phyloP scores from a whole-genome alignment of 2,113 vertebrate species.

The Todiramphus saurophagus region DNA sequence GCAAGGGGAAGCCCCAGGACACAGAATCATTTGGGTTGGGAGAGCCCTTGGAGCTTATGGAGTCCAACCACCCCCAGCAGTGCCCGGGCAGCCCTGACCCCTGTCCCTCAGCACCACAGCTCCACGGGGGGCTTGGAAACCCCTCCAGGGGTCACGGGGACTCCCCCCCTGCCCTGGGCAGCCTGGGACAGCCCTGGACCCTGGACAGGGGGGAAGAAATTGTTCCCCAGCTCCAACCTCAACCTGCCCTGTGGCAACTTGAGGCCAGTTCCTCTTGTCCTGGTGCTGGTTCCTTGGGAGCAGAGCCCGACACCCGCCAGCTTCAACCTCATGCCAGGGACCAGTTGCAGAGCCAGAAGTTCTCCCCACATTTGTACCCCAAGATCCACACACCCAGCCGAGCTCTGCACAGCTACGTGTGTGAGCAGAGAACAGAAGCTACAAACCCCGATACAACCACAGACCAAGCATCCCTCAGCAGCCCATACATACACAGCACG shows the following conservation, averaged over 20 bases:
- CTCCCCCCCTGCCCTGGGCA: no score
- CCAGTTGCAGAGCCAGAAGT: background rate
- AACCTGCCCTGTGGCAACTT: no score
- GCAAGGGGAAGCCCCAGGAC: background rate
- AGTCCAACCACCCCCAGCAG: background rate
- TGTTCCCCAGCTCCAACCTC: no score
- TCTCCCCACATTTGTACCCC: accelerated
- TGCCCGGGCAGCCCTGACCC: background rate
- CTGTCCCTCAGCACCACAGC: no score
- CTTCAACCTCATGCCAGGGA: background rate
- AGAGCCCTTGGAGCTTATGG: background rate
- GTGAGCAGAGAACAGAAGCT: background rate
- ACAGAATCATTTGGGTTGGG: background rate
- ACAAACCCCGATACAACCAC: accelerated
- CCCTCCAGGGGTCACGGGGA: no score
- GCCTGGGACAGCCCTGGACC: no score
- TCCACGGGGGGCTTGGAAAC: no score
- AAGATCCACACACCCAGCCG: accelerated
- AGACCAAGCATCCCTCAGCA: accelerated
- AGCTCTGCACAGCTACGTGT: background rate
- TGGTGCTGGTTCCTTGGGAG: background rate
- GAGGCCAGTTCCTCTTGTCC: background rate
- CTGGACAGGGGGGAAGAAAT: no score
- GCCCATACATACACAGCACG: conserved; percentile 33
- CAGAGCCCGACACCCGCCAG: no score